Evolutionary conservation across 92 coral and sea anemone genomes (phyloP), one percentile per base, ranked within the genome.

Genomic region (Diadumene lineata): DNA sequence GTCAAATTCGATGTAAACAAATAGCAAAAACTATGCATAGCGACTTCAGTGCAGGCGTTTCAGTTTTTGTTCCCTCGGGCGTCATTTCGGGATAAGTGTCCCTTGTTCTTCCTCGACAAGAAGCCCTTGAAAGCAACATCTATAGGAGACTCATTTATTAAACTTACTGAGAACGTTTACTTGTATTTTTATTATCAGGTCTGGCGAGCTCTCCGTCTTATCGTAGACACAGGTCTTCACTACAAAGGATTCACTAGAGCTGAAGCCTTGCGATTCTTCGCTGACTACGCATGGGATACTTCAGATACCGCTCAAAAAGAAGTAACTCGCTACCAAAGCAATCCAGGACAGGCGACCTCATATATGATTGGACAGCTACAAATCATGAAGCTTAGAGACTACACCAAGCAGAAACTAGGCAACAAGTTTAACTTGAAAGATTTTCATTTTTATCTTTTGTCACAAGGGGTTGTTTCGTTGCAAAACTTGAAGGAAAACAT

Each of bases 321-420:
- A 21, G 90, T 93, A 63, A 93, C 98, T 29, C 96, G 98, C 44
- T 93, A 93, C 72, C 93, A 87, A 85, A 88, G 97, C 70, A 91
- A 34, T 31, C 97, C 98, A 16, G 98, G 98, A 11, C 98, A 93
- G 26, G 98, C 98, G 7, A 90, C 93, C 0, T 92, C 96, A 11
- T 92, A 92, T 81, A 92, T 92, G 98, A 81, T 92, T 50, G 98
- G 98, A 24, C 98, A 92, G 17, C 98, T 90, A 17, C 81, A 86
- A 23, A 85, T 92, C 56, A 87, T 90, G 10, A 84, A 92, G 64
- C 76, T 90, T 22, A 82, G 98, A 2, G 76, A 85, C 0, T 82
- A 87, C 74, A 93, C 96, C 65, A 81, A 66, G 25, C 71, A 69
- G 31, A 69, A 83, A 53, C 86, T 92, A 23, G 87, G 87, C 1